These are phyloP conservation scores for Aselliscus stoliczkanus DNA, from an alignment of 2,797 vertebrate genomes.

Conservation along the genomic window DNA sequence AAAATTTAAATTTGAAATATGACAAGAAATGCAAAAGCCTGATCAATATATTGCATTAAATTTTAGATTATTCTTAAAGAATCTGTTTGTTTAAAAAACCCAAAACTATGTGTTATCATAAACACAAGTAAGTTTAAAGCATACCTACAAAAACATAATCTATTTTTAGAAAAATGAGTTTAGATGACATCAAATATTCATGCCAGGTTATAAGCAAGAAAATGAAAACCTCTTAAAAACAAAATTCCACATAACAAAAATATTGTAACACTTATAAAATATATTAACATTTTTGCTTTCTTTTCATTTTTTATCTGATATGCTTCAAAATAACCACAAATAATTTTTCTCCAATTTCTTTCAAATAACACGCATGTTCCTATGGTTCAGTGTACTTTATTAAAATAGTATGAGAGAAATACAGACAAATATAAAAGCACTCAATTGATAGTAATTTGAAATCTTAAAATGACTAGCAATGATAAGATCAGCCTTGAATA, in stretches of 20 bases:
- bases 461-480: slow-evolving; percentile 7
- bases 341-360: background rate
- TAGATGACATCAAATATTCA: slow-evolving; percentile 32
- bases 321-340: slow-evolving; percentile 18
- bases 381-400: background rate
- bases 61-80: background rate
- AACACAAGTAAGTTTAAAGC: background rate
- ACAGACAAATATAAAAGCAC: background rate
- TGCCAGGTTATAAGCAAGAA: background rate
- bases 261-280: background rate
- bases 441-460: background rate
- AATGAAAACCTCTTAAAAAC: slow-evolving; percentile 20
- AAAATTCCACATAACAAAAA: background rate
- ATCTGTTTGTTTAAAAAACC: background rate
- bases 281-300: background rate
- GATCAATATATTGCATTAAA: background rate
- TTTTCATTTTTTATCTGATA: slow-evolving; percentile 22
- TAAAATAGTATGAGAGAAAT: background rate
- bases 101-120: background rate
- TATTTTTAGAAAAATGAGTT: slow-evolving; percentile 8
- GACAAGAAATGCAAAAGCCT: background rate
- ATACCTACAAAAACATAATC: background rate
- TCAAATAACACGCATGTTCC: background rate
- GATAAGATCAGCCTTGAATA: background rate
- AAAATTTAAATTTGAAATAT: background rate